Base-by-base conservation (phyloP, 2,113 vertebrate genomes). In the Tragelaphus buxtoni region DNA sequence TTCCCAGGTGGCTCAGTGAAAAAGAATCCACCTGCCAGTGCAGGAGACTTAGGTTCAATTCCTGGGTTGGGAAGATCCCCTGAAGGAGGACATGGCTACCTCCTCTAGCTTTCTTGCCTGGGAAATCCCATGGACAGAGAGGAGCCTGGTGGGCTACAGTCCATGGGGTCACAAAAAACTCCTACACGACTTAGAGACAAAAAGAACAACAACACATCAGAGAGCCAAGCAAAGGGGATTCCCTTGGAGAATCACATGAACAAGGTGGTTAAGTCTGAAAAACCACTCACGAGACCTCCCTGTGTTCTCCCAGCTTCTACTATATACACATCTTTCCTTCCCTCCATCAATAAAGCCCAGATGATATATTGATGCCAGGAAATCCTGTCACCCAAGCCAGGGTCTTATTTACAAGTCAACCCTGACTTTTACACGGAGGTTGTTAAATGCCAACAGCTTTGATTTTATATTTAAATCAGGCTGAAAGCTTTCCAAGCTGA, bases 321-420 rank as follows among this genome's bases (percentile, higher is more conserved):
- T 0, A 0, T 49, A 47, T 8, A 7, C 20, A 20, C 7, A 4
- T 63, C 32, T 9, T 1, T 4, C 3, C 80, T 45, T 28, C 6
- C 0, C 0, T 22, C 3, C 0, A 0, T 7, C 3, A 14, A 32
- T 30, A 49, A 39, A 82, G 61, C 80, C 9, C 0, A 0, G 39
- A 2, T 11, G 58, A 83, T 18, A 4, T 2, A 22, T 51, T 76
- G 61, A 17, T 55, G 90, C 79, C 2, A 16, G 18, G 45, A 91
- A 61, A 58, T 28, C 24, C 56, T 94, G 42, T 9, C 0, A 3
- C 17, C 42, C 42, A 2, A 24, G 7, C 80, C 58, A 2, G 13
- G 22, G 47, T 88, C 92, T 86, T 51, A 3, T 35, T 84, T 32
- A 0, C 0, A 92, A 63, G 45, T 26, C 55, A 86, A 49, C 76